Evolutionary conservation across 2,888 invertebrate species (phyloP).

Genomic region (Actias luna): DNA sequence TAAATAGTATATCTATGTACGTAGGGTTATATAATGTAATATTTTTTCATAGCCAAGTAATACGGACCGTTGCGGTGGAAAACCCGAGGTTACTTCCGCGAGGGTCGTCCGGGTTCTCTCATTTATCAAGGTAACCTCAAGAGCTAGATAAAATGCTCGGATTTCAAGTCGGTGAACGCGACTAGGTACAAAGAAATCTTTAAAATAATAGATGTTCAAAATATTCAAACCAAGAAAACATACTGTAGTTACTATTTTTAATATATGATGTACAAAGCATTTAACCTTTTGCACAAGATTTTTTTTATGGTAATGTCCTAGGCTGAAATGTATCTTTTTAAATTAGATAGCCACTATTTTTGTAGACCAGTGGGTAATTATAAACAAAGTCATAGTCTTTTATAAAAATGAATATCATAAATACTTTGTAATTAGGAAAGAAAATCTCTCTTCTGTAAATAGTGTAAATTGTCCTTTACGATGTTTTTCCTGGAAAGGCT

Average conservation of each 20-base stretch:
- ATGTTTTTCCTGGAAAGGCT: too few species aligned
- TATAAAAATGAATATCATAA: too few species aligned
- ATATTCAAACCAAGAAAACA: background rate
- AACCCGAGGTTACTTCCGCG: conserved; percentile 41
- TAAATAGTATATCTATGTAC: background rate
- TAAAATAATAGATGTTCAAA: conserved; percentile 5
- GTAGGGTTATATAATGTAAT: conserved; percentile 11
- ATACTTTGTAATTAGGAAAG: too few species aligned
- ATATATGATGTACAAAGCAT: background rate
- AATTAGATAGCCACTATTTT: too few species aligned
- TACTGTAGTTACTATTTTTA: background rate
- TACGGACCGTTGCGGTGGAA: conserved; percentile 39
- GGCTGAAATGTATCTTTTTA: too few species aligned
- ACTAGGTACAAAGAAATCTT: conserved; percentile 20
- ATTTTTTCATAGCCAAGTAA: conserved; percentile 31
- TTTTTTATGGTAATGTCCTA: too few species aligned
- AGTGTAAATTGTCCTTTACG: too few species aligned
- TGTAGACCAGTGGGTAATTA: too few species aligned
- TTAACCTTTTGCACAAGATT: background rate
- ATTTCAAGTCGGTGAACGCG: conserved; percentile 38
- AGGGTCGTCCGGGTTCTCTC: conserved; percentile 41
- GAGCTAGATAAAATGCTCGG: conserved; percentile 56
- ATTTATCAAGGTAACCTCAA: conserved; percentile 55
- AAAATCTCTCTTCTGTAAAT: too few species aligned
- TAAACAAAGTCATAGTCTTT: too few species aligned